Percentiles rank a stretch among this genome's conserved stretches.
phyloP scores from a whole-genome alignment of 2,797 vertebrate species.

The Pagetopsis macropterus region DNA sequence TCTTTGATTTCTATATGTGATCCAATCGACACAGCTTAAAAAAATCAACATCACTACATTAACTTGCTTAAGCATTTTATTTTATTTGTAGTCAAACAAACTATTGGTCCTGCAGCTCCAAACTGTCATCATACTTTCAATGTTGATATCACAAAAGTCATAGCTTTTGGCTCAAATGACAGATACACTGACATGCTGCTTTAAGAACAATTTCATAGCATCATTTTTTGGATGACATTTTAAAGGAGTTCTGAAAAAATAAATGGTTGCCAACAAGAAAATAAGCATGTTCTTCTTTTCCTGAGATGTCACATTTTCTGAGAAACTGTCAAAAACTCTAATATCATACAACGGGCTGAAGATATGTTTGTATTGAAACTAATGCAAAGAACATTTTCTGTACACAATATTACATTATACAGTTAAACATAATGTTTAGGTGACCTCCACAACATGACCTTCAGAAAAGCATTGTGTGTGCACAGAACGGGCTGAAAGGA shows the following conservation, averaged over 20 bases:
- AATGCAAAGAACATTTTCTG: neutral
- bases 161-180: neutral
- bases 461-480: conserved; percentile 6
- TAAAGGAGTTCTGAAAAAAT: conserved; percentile 6
- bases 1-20: conserved; percentile 50
- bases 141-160: conserved; percentile 1
- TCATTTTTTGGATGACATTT: neutral
- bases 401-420: neutral
- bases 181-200: neutral
- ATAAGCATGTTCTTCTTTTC: neutral
- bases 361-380: neutral
- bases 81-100: too few species aligned
- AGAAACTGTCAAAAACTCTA: neutral
- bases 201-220: neutral
- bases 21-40: conserved; percentile 65
- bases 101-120: neutral
- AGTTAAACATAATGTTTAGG: neutral
- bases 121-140: conserved; percentile 2
- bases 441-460: neutral
- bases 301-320: neutral
- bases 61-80: conserved; percentile 48
- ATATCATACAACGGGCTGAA: neutral
- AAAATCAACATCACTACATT: conserved; percentile 60
- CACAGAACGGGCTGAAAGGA: neutral
- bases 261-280: conserved; percentile 1